phyloP scores from a whole-genome alignment of 2,113 vertebrate species.

The Saccopteryx bilineata region DNA sequence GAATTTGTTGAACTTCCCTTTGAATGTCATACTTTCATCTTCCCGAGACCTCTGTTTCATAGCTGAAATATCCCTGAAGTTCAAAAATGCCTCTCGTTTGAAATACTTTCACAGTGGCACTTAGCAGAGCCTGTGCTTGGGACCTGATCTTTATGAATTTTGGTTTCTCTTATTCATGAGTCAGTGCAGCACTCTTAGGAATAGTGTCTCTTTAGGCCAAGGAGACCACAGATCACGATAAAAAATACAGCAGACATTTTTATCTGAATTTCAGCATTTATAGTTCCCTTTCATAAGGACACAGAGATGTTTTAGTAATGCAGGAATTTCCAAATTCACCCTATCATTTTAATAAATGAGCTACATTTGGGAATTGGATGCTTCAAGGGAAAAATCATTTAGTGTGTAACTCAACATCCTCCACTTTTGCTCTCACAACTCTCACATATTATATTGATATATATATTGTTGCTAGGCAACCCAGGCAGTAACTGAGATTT shows the following conservation, averaged over 20 bases:
- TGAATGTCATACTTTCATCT: constrained; percentile 58
- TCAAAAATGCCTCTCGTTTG: neutral
- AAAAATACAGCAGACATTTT: neutral
- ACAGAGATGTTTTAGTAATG: neutral
- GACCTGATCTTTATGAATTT: neutral
- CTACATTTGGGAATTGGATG: neutral
- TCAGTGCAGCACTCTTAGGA: neutral
- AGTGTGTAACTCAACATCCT: neutral
- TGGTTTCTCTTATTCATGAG: constrained; percentile 26
- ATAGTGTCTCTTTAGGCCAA: neutral
- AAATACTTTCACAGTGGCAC: neutral
- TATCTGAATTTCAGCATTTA: neutral
- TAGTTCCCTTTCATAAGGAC: neutral
- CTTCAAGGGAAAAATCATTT: neutral
- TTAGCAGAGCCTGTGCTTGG: neutral
- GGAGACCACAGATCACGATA: neutral
- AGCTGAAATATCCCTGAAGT: neutral
- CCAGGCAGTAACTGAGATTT: neutral
- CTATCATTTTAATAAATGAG: neutral
- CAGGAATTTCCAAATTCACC: neutral
- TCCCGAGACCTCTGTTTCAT: neutral
- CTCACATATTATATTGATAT: neutral
- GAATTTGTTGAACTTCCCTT: constrained; percentile 26
- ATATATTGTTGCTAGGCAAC: neutral
- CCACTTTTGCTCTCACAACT: neutral